phyloP scores from a whole-genome alignment of 2,888 invertebrate species.

The Folsomia manolachei region DNA sequence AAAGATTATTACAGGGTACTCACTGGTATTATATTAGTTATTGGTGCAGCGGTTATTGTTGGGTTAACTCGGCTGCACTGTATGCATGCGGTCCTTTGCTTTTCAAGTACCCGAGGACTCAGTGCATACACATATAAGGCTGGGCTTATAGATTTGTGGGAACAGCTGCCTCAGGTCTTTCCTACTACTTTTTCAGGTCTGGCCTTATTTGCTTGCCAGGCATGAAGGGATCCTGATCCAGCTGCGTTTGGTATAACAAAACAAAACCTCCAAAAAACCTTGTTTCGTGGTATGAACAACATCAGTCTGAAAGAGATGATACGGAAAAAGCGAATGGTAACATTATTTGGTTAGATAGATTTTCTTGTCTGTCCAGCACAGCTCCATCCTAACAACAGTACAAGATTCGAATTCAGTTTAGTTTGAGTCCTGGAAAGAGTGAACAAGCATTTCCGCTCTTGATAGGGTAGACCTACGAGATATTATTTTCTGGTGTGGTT shows the following conservation, averaged over 20 bases:
- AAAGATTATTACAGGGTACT: not conserved
- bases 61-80: too few species aligned
- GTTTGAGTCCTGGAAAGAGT: not conserved
- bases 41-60: not conserved
- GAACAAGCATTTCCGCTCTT: constrained; percentile 6
- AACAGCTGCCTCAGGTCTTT: constrained; percentile 7
- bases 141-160: too few species aligned
- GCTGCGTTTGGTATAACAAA: not conserved
- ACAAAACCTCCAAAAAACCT: not conserved
- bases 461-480: too few species aligned
- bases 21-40: too few species aligned
- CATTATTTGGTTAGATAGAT: not conserved
- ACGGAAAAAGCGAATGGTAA: not conserved
- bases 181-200: not conserved
- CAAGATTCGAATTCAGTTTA: not conserved
- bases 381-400: too few species aligned
- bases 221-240: too few species aligned
- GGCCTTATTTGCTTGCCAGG: not conserved
- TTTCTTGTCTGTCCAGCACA: not conserved
- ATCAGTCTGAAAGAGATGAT: too few species aligned
- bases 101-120: not conserved
- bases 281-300: too few species aligned
- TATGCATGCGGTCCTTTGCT: not conserved
- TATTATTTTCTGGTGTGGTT: too few species aligned
- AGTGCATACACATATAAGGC: not conserved